Percentiles rank a stretch among this genome's conserved stretches.
Conservation (phyloP, 2,797 vertebrate genomes). For the Anabas testudineus region DNA sequence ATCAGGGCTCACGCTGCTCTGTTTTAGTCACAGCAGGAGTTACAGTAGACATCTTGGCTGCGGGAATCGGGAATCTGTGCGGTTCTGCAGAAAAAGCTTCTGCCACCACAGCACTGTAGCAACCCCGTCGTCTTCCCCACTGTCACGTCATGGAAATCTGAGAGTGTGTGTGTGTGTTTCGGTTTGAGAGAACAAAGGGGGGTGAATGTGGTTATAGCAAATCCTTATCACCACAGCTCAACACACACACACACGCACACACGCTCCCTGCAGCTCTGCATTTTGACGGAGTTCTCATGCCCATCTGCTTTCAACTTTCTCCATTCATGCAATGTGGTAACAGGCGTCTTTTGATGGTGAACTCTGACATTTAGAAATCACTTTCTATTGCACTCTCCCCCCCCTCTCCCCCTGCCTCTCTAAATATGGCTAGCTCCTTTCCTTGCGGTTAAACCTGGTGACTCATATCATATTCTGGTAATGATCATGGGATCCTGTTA, state of each 20-base stretch:
- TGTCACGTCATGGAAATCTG: constrained; percentile 75
- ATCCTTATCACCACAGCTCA: constrained; percentile 73
- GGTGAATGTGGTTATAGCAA: constrained; percentile 75
- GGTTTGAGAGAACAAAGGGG: constrained; percentile 72
- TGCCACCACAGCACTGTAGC: constrained; percentile 47
- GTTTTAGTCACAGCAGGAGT: constrained; percentile 17
- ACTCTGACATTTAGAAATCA: constrained; percentile 81
- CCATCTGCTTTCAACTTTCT: constrained; percentile 77
- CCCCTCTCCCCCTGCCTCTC: constrained; percentile 60
- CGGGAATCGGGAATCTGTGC: constrained; percentile 51
- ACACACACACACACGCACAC: constrained; percentile 9
- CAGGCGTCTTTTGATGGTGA: constrained; percentile 72
- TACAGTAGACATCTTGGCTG: constrained; percentile 22
- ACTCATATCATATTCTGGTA: constrained; percentile 78
- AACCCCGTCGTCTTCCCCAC: constrained; percentile 63
- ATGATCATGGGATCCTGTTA: constrained; percentile 73
- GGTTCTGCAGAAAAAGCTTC: constrained; percentile 45
- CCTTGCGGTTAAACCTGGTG: constrained; percentile 73
- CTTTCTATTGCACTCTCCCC: constrained; percentile 67
- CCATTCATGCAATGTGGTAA: constrained; percentile 77
- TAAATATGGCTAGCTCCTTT: constrained; percentile 70
- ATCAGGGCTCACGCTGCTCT: neutral
- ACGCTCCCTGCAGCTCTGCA: constrained; percentile 64
- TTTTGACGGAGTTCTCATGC: constrained; percentile 69
- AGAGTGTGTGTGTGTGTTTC: constrained; percentile 54